Percentiles rank a stretch among this genome's conserved stretches.
Conservation (phyloP, 2,888 invertebrate genomes). For the Yponomeuta evonymella region DNA sequence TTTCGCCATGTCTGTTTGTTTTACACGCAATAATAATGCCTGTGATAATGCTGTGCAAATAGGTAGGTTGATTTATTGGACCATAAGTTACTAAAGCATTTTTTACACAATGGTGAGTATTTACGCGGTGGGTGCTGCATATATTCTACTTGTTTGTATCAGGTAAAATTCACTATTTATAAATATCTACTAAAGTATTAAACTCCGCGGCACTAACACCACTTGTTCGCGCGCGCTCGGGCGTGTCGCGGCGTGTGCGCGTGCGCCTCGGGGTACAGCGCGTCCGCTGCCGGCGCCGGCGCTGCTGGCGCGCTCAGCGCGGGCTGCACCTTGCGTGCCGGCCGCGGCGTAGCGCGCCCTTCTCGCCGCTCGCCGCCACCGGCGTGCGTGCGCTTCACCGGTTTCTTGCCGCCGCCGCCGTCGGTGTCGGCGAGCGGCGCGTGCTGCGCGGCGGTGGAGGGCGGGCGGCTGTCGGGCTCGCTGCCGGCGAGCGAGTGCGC, state of each 20-base stretch:
- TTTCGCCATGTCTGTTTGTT: too few relatives aligned
- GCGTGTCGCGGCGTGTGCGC: slow-evolving; percentile 36
- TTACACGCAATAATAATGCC: too few relatives aligned
- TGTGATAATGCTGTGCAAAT: too few relatives aligned
- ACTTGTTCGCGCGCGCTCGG: slow-evolving; percentile 39
- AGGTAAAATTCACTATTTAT: too few relatives aligned
- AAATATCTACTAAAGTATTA: too few relatives aligned
- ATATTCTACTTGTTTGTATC: too few relatives aligned
- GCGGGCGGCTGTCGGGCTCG: slow-evolving; percentile 61
- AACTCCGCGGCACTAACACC: slow-evolving; percentile 39
- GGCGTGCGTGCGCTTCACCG: slow-evolving; percentile 77
- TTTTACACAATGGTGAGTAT: slow-evolving; percentile 36
- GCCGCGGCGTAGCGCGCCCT: slow-evolving; percentile 58
- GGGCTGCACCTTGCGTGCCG: slow-evolving; percentile 42
- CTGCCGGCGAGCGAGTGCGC: slow-evolving; percentile 81
- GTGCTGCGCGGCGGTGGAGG: slow-evolving; percentile 42
- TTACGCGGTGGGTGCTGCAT: slow-evolving; percentile 51
- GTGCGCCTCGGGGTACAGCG: slow-evolving; percentile 44
- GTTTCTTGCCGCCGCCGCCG: slow-evolving; percentile 74
- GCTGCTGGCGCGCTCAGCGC: slow-evolving; percentile 39
- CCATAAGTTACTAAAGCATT: not conserved
- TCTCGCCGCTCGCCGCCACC: slow-evolving; percentile 41
- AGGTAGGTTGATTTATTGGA: slow-evolving; percentile 19
- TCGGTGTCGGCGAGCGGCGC: slow-evolving; percentile 66
- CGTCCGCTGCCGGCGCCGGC: slow-evolving; percentile 51